Evolutionary conservation across 92 coral and sea anemone genomes (phyloP).

Genomic region (Zoanthus solanderi): DNA sequence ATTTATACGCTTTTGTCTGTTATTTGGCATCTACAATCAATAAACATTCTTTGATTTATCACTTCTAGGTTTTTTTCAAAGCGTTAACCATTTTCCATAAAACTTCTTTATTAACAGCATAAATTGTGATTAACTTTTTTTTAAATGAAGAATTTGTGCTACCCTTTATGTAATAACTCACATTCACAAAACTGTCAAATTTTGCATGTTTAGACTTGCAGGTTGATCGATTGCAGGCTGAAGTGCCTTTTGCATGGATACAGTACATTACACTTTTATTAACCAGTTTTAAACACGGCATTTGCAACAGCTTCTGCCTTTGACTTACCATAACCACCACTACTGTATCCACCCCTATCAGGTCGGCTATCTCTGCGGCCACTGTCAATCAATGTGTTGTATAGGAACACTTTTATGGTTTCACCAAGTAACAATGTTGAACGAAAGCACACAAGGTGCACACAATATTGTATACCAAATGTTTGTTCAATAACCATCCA

Average conservation of each 20-base stretch:
- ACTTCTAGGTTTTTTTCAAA: neutral
- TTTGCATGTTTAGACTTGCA: slow-evolving; percentile 4
- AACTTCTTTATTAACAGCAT: too few species aligned
- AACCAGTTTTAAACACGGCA: slow-evolving; percentile 54
- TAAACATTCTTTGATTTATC: neutral
- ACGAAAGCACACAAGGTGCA: slow-evolving; percentile 27
- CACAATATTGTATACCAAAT: neutral
- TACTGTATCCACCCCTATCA: slow-evolving; percentile 55
- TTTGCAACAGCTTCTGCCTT: slow-evolving; percentile 50
- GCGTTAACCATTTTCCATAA: neutral
- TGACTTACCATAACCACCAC: slow-evolving; percentile 56
- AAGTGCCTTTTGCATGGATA: slow-evolving; percentile 44
- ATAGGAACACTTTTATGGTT: slow-evolving; percentile 52
- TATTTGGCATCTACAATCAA: neutral
- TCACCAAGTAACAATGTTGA: slow-evolving; percentile 47
- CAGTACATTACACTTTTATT: slow-evolving; percentile 33
- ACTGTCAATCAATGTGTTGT: slow-evolving; percentile 56
- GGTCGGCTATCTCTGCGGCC: slow-evolving; percentile 51
- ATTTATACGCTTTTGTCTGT: neutral
- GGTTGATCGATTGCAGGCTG: slow-evolving; percentile 40
- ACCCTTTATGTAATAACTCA: neutral
- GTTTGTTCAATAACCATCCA: neutral
- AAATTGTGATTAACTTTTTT: too few species aligned
- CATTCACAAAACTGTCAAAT: neutral
- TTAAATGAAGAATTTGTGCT: neutral